A percentile compares a stretch with the other conserved stretches of the same genome.
phyloP scores from a whole-genome alignment of 2,888 invertebrate species.

The Byasa hedistus region DNA sequence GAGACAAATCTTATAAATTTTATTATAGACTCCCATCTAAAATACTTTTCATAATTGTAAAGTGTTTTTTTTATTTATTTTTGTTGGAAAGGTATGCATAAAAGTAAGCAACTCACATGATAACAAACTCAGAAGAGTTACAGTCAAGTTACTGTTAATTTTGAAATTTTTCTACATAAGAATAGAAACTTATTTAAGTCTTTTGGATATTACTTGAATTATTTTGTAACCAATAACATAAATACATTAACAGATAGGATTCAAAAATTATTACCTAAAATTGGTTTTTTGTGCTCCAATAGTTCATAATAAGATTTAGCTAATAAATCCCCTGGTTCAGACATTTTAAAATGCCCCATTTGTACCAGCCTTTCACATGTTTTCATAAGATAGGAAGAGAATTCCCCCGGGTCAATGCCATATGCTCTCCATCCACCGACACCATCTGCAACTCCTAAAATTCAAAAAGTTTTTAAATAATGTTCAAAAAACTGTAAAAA shows the following conservation, averaged over 20 bases:
- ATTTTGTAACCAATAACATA: constrained; percentile 12
- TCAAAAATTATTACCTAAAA: constrained; percentile 84
- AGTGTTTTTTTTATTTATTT: too few relatives aligned
- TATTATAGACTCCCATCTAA: not conserved
- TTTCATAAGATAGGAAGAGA: constrained; percentile 95
- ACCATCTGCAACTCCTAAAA: constrained; percentile 97
- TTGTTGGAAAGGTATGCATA: too few relatives aligned
- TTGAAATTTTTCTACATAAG: too few relatives aligned
- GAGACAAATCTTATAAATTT: not conserved
- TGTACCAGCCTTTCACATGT: constrained; percentile 95
- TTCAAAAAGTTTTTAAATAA: not conserved
- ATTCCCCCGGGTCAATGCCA: constrained; percentile 98
- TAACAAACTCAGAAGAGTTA: too few relatives aligned
- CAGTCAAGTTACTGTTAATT: too few relatives aligned
- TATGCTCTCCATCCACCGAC: constrained; percentile 99
- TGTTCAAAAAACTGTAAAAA: not conserved
- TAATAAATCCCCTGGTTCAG: constrained; percentile 92
- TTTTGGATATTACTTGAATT: not conserved
- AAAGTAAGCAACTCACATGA: too few relatives aligned
- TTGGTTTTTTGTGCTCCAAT: constrained; percentile 93
- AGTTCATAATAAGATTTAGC: constrained; percentile 95
- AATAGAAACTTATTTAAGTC: too few relatives aligned
- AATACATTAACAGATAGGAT: not conserved
- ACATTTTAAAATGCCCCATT: constrained; percentile 92
- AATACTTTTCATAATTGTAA: too few relatives aligned